phyloP scores from a whole-genome alignment of 2,113 vertebrate genomes.

The Galeopterus variegatus region DNA sequence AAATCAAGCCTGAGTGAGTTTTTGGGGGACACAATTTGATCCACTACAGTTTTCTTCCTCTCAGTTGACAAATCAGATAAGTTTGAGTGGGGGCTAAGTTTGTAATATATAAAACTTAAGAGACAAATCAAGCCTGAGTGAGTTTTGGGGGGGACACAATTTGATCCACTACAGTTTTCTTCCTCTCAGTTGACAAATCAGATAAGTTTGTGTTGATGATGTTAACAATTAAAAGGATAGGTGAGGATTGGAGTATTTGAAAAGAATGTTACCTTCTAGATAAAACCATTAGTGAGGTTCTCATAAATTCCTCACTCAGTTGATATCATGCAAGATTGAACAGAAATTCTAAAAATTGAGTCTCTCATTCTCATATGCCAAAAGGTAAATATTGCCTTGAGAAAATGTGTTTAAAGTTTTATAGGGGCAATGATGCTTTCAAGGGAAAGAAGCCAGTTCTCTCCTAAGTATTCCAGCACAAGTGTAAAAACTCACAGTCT shows the following conservation, averaged over 20 bases:
- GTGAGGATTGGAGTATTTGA: conserved; percentile 43
- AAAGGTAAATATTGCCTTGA: conserved; percentile 43
- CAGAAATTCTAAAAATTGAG: conserved; percentile 30
- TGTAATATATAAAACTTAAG: too few species aligned
- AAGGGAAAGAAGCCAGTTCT: background rate
- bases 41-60: conserved; percentile 63
- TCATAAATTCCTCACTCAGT: conserved; percentile 30
- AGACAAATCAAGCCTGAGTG: too few species aligned
- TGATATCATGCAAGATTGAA: background rate
- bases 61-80: conserved; percentile 55
- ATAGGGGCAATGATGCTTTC: background rate
- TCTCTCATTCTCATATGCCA: background rate
- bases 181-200: conserved; percentile 63
- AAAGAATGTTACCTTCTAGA: background rate
- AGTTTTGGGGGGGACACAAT: too few species aligned
- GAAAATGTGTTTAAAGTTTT: conserved; percentile 54
- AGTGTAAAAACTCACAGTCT: background rate
- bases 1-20: too few species aligned
- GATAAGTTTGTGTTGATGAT: conserved; percentile 34
- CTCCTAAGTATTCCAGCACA: background rate
- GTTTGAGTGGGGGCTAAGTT: background rate
- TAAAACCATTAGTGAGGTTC: background rate
- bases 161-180: background rate
- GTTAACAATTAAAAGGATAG: conserved; percentile 61
- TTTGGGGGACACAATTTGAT: too few species aligned